These are phyloP conservation scores for Drosophila aldrichi DNA, from an alignment of 2,888 invertebrate species.

Conservation along the genomic window DNA sequence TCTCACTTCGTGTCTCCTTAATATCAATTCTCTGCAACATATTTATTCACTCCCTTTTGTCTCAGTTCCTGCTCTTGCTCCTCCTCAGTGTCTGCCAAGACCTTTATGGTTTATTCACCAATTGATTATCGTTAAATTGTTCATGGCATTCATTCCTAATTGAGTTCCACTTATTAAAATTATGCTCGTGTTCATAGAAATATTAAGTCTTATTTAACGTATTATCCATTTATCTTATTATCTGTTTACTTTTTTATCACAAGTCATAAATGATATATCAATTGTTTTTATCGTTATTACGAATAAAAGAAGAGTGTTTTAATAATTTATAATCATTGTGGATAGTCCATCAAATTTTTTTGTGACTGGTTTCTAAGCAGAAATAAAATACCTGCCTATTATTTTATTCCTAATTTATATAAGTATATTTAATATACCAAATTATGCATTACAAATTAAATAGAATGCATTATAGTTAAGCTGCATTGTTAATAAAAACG, in stretches of 20 bases:
- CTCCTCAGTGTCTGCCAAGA: not conserved
- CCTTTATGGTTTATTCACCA: not conserved
- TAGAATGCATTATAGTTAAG: not conserved
- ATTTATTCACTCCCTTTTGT: not conserved
- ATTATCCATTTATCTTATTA: no score
- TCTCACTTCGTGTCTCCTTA: constrained; percentile 5
- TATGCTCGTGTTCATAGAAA: not conserved
- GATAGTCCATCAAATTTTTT: not conserved
- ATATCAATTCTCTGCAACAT: constrained; percentile 11
- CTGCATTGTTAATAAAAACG: not conserved
- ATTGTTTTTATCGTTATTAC: no score
- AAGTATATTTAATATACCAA: not conserved
- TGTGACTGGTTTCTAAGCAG: no score
- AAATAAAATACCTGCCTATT: no score
- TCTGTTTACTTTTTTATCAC: no score
- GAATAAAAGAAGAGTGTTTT: no score
- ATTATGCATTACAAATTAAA: not conserved
- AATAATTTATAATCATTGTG: no score
- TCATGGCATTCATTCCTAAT: not conserved
- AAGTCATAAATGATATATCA: no score
- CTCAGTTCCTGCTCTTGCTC: not conserved
- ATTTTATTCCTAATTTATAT: not conserved
- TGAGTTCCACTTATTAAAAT: not conserved
- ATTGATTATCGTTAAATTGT: constrained; percentile 3
- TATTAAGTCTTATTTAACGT: no score